Percentiles rank a stretch among this genome's conserved stretches.
Conservation (phyloP, 2,113 vertebrate species). For the Spilogale gracilis region DNA sequence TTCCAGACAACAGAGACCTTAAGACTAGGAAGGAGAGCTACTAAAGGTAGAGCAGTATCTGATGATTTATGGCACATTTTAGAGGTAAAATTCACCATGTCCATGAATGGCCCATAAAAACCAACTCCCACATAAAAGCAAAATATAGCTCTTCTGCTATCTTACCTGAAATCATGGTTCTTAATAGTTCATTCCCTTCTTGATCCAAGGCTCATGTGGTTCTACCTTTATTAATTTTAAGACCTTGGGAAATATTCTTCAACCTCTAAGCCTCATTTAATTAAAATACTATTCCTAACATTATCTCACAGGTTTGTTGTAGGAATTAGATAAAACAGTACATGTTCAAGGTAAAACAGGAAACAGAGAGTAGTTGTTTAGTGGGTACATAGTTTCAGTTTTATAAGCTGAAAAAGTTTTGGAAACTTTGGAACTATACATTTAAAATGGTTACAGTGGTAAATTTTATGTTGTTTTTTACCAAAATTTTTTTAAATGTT, state of each 20-base stretch:
- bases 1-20: not conserved
- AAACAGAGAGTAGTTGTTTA: not conserved
- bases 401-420: not conserved
- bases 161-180: not conserved
- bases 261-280: not conserved
- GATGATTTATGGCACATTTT: not conserved
- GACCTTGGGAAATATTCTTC: not conserved
- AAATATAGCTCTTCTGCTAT: not conserved
- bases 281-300: not conserved
- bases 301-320: not conserved
- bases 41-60: not conserved
- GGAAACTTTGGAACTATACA: not conserved
- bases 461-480: constrained; percentile 36
- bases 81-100: not conserved
- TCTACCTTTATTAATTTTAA: constrained; percentile 23
- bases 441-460: not conserved
- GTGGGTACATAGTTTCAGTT: not conserved
- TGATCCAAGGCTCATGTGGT: not conserved
- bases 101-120: not conserved
- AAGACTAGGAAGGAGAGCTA: not conserved
- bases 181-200: constrained; percentile 5
- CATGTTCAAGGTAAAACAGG: not conserved
- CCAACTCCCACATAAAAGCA: not conserved
- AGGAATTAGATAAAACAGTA: constrained; percentile 40
- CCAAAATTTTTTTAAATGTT: not conserved